phyloP scores from a whole-genome alignment of 2,888 invertebrate genomes.

The Megalurothrips usitatus region DNA sequence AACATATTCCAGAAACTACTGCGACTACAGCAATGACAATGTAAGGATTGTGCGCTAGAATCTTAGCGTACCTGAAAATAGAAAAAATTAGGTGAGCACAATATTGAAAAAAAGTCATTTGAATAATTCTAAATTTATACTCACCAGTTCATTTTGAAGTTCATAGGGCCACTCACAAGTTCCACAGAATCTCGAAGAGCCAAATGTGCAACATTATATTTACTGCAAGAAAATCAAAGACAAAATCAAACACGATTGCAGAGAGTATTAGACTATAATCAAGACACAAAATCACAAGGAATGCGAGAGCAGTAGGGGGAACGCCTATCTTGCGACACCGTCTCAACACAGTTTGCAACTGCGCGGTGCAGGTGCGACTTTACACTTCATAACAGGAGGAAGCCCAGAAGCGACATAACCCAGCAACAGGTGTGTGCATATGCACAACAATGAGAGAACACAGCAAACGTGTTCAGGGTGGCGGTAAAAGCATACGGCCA shows the following conservation, averaged over 20 bases:
- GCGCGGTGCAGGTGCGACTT: too few relatives aligned
- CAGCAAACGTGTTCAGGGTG: too few relatives aligned
- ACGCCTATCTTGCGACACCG: too few relatives aligned
- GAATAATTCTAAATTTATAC: neutral
- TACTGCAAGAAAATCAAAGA: neutral
- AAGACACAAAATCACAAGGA: too few relatives aligned
- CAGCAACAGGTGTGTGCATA: too few relatives aligned
- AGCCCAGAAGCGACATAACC: neutral
- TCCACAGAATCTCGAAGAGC: slow-evolving; percentile 6
- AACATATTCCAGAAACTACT: slow-evolving; percentile 60
- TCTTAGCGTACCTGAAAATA: slow-evolving; percentile 55
- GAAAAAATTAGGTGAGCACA: slow-evolving; percentile 28
- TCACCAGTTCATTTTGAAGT: neutral
- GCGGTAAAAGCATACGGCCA: too few relatives aligned
- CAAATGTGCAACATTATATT: neutral
- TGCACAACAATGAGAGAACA: too few relatives aligned
- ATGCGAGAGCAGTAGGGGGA: too few relatives aligned
- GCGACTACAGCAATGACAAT: slow-evolving; percentile 59
- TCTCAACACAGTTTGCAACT: too few relatives aligned
- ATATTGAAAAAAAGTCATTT: slow-evolving; percentile 25
- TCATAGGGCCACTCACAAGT: neutral
- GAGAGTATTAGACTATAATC: neutral
- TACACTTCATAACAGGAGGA: too few relatives aligned
- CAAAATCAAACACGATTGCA: neutral
- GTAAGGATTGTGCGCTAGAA: slow-evolving; percentile 64